Base-by-base conservation (phyloP, 2,888 invertebrate genomes). In the Deilephila elpenor region DNA sequence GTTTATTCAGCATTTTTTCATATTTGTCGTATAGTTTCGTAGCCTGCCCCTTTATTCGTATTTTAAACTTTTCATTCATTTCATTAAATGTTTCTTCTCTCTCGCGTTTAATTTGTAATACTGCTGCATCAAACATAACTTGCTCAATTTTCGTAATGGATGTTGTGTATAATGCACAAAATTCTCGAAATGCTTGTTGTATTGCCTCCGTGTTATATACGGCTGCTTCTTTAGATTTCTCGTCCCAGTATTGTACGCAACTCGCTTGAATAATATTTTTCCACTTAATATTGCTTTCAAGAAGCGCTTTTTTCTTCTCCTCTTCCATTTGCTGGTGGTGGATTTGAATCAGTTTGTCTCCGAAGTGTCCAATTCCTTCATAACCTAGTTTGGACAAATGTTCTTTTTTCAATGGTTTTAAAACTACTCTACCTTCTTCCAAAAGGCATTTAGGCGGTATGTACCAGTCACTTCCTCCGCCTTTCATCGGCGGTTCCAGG, bases 401-500 rank as follows among this genome's bases (percentile, higher is more conserved):
- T 74, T 89, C 79, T 37, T 87, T 88, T 73, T 84, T 84, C 0
- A 89, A 74, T 0, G 94, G 93, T 78, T 89, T 90, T 59, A 93
- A 75, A 17, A 92, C 90, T 4, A 83, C 77, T 74, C 86, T 87
- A 25, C 93, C 88, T 75, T 86, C 81, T 71, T 83, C 77, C 3
- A 93, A 82, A 1, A 92, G 78, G 2, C 92, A 90, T 59, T 85
- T 75, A 0, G 94, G 93, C 4, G 93, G 89, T 60, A 89, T 79
- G 78, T 84, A 92, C 93, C 93, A 93, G 74, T 91, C 89, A 73
- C 62, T 84, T 0, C 94, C 94, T 0, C 91, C 93, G 8, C 94
- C 93, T 78, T 88, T 88, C 82, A 94, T 80, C 0, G 86, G 84
- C 0, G 94, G 94, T 75, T 93, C 90, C 0, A 94, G 79, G 0